phyloP scores from a whole-genome alignment of 2,888 invertebrate species.

The Andrena trimmerana region DNA sequence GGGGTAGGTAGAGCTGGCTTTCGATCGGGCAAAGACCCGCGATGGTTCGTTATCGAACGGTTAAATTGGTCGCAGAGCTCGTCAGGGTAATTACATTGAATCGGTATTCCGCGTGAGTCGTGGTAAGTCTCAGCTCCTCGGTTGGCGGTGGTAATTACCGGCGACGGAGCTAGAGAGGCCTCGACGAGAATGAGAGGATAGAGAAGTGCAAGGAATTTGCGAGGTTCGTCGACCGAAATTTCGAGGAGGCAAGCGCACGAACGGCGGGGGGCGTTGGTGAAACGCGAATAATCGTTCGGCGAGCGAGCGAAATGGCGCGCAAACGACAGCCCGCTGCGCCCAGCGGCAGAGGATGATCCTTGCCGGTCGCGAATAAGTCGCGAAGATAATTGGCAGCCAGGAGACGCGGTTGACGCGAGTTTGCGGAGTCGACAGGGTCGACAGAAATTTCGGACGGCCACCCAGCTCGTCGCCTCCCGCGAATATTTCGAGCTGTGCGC shows the following conservation, averaged over 20 bases:
- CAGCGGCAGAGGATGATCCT: neutral
- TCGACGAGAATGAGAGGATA: neutral
- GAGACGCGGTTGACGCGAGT: constrained; percentile 45
- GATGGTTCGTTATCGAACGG: constrained; percentile 61
- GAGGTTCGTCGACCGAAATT: constrained; percentile 54
- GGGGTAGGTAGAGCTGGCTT: neutral
- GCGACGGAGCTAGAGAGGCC: neutral
- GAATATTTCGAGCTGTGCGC: constrained; percentile 19
- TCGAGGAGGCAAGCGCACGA: constrained; percentile 10
- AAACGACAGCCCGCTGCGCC: neutral
- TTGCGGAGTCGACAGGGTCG: constrained; percentile 24
- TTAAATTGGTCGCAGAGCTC: constrained; percentile 58
- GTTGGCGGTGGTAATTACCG: constrained; percentile 55
- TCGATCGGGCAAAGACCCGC: constrained; percentile 20
- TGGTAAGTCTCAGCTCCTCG: constrained; percentile 39
- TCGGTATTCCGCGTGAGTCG: constrained; percentile 60
- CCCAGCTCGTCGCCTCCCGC: constrained; percentile 41
- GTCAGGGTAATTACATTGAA: constrained; percentile 62
- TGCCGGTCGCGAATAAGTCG: constrained; percentile 64
- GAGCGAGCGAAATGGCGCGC: constrained; percentile 48
- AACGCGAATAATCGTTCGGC: constrained; percentile 46
- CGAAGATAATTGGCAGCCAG: constrained; percentile 68
- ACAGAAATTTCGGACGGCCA: constrained; percentile 44
- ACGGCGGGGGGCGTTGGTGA: neutral
- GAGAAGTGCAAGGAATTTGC: constrained; percentile 16